These are phyloP conservation scores for Arctopsyche grandis DNA, from an alignment of 1,140 invertebrate species.

Conservation along the genomic window DNA sequence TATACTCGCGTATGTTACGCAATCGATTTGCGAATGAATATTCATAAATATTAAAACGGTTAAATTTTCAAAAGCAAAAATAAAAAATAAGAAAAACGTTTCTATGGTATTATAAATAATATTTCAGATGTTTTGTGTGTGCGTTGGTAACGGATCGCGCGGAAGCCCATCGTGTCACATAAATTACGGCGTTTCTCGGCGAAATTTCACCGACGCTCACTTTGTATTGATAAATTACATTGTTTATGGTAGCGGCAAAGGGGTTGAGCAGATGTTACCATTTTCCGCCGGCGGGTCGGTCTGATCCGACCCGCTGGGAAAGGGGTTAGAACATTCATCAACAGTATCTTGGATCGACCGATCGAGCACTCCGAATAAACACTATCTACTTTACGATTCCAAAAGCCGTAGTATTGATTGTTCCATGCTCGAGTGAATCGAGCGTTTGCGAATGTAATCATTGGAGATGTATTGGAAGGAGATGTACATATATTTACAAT, in stretches of 20 bases:
- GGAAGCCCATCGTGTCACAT: conserved; percentile 46
- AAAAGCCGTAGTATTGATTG: no score
- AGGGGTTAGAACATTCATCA: conserved; percentile 23
- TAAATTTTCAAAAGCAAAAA: no score
- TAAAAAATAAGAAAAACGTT: no score
- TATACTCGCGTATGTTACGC: no score
- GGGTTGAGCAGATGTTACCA: conserved; percentile 49
- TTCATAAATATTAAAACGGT: no score
- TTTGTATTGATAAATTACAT: conserved; percentile 54
- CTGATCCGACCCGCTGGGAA: conserved; percentile 7
- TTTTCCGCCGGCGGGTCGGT: conserved; percentile 31
- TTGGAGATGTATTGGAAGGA: no score
- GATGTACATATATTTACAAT: no score
- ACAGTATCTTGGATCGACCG: not conserved
- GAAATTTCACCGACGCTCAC: conserved; percentile 52
- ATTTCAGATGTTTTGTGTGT: not conserved
- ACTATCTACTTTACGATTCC: not conserved
- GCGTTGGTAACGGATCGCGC: conserved; percentile 20
- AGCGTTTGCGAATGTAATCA: no score
- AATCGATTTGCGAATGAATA: no score
- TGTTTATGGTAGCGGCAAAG: conserved; percentile 50
- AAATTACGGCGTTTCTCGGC: conserved; percentile 50
- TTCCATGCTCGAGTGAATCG: no score
- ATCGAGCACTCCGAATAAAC: not conserved
- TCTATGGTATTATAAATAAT: no score